A percentile compares a stretch with the other conserved stretches of the same genome.
These are phyloP conservation scores for Lipotes vexillifer DNA, from an alignment of 2,113 vertebrate genomes.

Conservation along the genomic window DNA sequence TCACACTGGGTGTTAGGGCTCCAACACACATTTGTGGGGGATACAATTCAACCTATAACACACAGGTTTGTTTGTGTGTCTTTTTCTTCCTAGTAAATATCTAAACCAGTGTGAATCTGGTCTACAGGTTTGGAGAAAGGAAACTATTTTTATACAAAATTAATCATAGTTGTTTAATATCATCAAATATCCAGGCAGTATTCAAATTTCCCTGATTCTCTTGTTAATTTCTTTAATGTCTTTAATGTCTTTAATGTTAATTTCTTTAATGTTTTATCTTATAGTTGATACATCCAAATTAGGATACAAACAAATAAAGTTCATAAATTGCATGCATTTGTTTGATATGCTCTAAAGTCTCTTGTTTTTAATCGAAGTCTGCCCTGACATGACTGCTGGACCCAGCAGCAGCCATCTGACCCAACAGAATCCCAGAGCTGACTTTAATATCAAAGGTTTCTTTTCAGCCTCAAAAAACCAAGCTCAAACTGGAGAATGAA, in stretches of 20 bases:
- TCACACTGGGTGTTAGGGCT: background rate
- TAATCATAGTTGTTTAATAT: background rate
- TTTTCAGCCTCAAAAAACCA: conserved; percentile 93
- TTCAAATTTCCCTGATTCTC: background rate
- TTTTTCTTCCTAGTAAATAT: background rate
- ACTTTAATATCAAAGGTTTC: conserved; percentile 95
- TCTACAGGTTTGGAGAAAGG: background rate
- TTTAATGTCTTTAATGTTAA: no score
- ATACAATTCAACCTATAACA: background rate
- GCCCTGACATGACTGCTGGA: conserved; percentile 77
- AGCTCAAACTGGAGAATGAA: conserved; percentile 92
- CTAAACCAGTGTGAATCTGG: background rate
- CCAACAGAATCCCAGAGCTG: conserved; percentile 85
- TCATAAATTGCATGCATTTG: background rate
- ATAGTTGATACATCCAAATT: background rate
- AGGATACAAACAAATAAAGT: background rate
- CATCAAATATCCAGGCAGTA: background rate
- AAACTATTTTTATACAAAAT: background rate
- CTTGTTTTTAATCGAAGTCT: conserved; percentile 77
- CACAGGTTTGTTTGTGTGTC: background rate
- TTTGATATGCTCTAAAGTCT: background rate
- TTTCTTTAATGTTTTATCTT: background rate
- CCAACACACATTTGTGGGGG: background rate
- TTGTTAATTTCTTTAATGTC: background rate
- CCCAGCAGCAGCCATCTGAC: conserved; percentile 83